Evolutionary conservation across 2,888 invertebrate genomes (phyloP).

Genomic region (Acleris cristana): DNA sequence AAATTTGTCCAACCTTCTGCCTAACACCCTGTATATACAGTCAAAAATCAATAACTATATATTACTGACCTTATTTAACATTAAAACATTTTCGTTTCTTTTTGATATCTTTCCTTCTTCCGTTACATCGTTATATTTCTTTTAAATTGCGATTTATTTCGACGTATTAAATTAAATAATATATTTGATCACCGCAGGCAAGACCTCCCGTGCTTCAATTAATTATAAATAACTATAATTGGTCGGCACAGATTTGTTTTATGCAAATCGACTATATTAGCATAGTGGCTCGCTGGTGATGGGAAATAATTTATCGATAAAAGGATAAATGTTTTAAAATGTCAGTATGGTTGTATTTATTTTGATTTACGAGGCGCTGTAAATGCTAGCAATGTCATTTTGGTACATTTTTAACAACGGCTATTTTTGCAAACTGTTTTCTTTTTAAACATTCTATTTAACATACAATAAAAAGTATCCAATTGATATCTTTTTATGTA

Average conservation of each 20-base stretch:
- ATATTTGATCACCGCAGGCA: slow-evolving; percentile 53
- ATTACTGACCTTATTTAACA: too few relatives aligned
- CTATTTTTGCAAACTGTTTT: too few relatives aligned
- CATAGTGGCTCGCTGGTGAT: slow-evolving; percentile 55
- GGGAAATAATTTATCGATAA: slow-evolving; percentile 35
- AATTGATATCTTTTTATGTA: too few relatives aligned
- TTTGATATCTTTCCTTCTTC: too few relatives aligned
- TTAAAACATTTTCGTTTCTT: too few relatives aligned
- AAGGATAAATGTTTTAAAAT: slow-evolving; percentile 2
- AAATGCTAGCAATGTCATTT: neutral
- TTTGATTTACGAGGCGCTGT: slow-evolving; percentile 18
- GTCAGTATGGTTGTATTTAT: slow-evolving; percentile 22
- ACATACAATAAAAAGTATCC: too few relatives aligned
- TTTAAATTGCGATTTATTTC: neutral
- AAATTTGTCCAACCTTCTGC: too few relatives aligned
- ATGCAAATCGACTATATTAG: slow-evolving; percentile 70
- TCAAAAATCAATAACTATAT: too few relatives aligned
- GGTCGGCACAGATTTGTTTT: slow-evolving; percentile 65
- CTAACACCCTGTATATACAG: too few relatives aligned
- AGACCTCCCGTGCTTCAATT: slow-evolving; percentile 60
- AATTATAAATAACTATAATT: slow-evolving; percentile 69
- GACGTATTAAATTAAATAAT: slow-evolving; percentile 34
- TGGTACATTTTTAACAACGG: too few relatives aligned
- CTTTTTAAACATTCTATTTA: too few relatives aligned
- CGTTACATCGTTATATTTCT: neutral